Evolutionary conservation across 1,140 invertebrate genomes (phyloP).

Genomic region (Plectrocnemia conspersa): DNA sequence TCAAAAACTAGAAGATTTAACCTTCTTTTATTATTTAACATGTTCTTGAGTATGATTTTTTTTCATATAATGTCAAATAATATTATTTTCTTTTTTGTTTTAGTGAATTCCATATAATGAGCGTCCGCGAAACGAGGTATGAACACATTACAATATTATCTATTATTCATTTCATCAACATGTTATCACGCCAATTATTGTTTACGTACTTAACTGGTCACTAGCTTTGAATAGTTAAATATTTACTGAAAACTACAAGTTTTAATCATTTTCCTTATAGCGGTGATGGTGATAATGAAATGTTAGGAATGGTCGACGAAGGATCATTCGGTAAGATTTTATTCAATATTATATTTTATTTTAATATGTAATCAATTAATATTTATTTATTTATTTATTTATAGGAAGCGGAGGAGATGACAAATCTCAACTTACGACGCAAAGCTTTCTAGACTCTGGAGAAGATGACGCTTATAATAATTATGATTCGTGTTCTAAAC

Average conservation of each 20-base stretch:
- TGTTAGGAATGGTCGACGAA: conserved; percentile 47
- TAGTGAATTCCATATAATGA: background rate
- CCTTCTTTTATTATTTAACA: background rate
- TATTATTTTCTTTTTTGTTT: background rate
- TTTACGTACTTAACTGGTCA: too few species aligned
- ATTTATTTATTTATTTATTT: conserved; percentile 19
- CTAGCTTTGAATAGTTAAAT: too few species aligned
- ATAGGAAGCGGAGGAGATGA: conserved; percentile 29
- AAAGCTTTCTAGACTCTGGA: conserved; percentile 27
- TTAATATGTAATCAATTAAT: background rate
- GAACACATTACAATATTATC: background rate
- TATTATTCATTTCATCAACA: too few species aligned
- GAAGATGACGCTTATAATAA: conserved; percentile 32
- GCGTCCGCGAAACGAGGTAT: background rate
- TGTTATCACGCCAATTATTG: too few species aligned
- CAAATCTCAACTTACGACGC: conserved; percentile 21
- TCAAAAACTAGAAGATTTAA: background rate
- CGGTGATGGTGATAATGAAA: conserved; percentile 44
- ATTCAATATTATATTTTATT: background rate
- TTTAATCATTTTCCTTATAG: conserved; percentile 41
- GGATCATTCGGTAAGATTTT: conserved; percentile 43
- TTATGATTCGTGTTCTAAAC: conserved; percentile 20
- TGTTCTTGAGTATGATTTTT: background rate
- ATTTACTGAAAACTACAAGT: background rate
- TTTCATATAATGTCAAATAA: background rate